Evolutionary conservation across 2,113 vertebrate genomes (phyloP).

Genomic region (Solea solea): DNA sequence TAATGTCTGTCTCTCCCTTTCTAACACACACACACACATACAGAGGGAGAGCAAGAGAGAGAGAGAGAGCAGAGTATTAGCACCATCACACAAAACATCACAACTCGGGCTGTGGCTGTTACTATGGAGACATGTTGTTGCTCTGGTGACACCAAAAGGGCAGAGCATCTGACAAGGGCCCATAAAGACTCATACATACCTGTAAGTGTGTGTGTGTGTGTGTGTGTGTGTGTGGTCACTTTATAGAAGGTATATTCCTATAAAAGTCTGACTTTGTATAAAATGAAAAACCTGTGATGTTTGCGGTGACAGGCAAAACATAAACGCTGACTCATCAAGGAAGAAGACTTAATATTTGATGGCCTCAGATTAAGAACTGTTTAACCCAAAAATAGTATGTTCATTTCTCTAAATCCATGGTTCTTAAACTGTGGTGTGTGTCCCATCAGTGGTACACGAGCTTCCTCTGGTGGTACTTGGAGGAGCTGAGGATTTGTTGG

Average conservation of each 20-base stretch:
- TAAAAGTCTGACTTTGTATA: no score
- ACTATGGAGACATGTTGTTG: constrained; percentile 54
- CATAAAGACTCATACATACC: neutral
- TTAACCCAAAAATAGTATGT: no score
- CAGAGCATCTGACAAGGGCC: neutral
- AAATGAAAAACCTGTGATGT: no score
- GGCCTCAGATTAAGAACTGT: neutral
- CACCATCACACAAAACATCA: constrained; percentile 49
- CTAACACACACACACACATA: neutral
- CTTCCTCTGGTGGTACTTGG: no score
- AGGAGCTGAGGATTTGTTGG: no score
- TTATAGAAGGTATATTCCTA: no score
- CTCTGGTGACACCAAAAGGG: constrained; percentile 34
- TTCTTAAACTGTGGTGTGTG: no score
- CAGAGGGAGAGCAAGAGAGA: neutral
- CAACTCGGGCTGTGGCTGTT: constrained; percentile 44
- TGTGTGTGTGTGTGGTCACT: no score
- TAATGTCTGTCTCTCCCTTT: neutral
- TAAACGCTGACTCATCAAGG: no score
- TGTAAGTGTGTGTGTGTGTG: neutral
- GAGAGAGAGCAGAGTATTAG: constrained; percentile 10
- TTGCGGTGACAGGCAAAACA: no score
- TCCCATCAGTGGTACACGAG: no score
- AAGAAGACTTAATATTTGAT: neutral
- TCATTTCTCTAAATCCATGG: no score